Base-by-base conservation (phyloP, 2,113 vertebrate genomes). In the Gymnobelideus leadbeateri region DNA sequence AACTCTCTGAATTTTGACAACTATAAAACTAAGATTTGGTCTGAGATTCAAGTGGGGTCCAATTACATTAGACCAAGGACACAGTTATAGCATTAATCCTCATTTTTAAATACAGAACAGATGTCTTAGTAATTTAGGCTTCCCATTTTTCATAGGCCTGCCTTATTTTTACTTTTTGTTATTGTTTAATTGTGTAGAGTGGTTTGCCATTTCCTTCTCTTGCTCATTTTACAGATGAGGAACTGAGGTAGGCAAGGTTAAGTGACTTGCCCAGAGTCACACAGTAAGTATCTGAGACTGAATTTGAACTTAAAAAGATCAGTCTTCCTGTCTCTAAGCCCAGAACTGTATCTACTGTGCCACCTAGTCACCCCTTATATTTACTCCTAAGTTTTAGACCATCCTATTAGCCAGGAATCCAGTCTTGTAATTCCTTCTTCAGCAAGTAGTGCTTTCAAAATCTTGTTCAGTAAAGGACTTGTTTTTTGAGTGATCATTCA, bases 401-500 rank as follows among this genome's bases (percentile, higher is more conserved):
- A 12, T 11, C 28, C 28, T 68, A 19, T n/a, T 12, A n/a, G 10
- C 57, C 28, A 37, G 57, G 57, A 28, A 68, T 31, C 57, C 9
- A 31, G 3, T 77, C 37, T 84, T 84, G 5, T 23, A 43, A n/a
- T 43, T 43, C 31, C 19, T 43, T 84, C 19, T 23, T 84, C n/a
- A 43, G n/a, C 0, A 12, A 2, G 5, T 31, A 61, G 31, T n/a
- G 8, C 37, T 51, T 91, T 84, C 9, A 3, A 51, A 23, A 3
- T 19, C 14, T 1, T 51, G 50, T 50, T 91, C 47, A 23, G 0
- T 28, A 89, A 90, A 50, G 10, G 10, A 28, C 0, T 93, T 90
- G 47, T 50, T 93, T 94, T 95, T 91, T 93, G n/a, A 28, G 51
- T 51, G 8, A 43, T 4, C 26, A n/a, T 51, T 94, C 49, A 46